phyloP scores from a whole-genome alignment of 2,888 invertebrate genomes.

The Dendrolimus houi region DNA sequence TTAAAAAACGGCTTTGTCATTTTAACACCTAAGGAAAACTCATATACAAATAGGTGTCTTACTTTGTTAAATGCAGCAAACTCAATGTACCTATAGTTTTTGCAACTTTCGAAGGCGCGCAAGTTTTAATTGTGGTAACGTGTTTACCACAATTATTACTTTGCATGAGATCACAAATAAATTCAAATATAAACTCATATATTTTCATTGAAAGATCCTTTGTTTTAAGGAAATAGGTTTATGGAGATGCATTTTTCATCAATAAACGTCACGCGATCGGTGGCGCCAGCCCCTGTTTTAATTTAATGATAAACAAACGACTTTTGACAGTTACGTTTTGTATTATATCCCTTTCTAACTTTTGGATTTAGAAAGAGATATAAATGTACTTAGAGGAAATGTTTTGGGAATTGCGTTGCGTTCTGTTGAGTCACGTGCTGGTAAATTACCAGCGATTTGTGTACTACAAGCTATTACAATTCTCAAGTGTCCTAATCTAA shows the following conservation, averaged over 20 bases:
- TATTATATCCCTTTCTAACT: constrained; percentile 27
- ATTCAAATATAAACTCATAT: no score
- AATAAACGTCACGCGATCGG: constrained; percentile 49
- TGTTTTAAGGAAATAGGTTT: constrained; percentile 13
- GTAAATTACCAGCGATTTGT: neutral
- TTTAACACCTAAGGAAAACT: no score
- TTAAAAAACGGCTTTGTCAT: no score
- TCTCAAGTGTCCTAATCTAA: neutral
- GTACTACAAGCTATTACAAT: neutral
- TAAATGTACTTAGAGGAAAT: constrained; percentile 18
- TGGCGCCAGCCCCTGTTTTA: constrained; percentile 49
- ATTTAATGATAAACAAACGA: constrained; percentile 57
- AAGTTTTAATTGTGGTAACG: no score
- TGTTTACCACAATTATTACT: no score
- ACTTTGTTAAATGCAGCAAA: no score
- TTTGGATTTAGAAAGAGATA: constrained; percentile 15
- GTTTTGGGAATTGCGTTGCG: neutral
- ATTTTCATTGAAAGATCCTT: neutral
- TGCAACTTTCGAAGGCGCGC: no score
- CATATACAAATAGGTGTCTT: no score
- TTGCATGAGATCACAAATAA: no score
- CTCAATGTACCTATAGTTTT: no score
- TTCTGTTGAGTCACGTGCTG: neutral
- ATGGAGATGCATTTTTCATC: constrained; percentile 28
- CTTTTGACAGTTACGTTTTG: constrained; percentile 32